Evolutionary conservation across 2,113 vertebrate genomes (phyloP).

Genomic region (Corvus cornix): DNA sequence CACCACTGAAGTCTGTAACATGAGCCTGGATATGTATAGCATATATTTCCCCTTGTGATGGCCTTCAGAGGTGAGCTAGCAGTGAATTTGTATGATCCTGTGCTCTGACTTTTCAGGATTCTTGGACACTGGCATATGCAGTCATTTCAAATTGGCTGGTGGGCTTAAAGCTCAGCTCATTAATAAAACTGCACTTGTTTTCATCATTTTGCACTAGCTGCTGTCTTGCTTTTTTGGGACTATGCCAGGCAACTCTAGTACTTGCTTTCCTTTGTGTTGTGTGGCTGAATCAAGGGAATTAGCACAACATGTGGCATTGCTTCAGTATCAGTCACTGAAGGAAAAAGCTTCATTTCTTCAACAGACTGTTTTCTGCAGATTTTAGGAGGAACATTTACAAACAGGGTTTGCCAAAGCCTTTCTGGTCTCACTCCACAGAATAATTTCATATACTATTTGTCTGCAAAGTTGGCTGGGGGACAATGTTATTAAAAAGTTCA

Average conservation of each 20-base stretch:
- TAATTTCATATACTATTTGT: neutral
- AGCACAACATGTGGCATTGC: neutral
- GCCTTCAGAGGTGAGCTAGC: neutral
- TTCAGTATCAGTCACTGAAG: neutral
- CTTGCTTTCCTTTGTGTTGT: neutral
- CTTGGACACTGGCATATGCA: neutral
- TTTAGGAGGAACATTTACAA: neutral
- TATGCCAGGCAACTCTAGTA: neutral
- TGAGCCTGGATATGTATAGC: rapidly evolving
- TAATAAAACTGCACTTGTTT: neutral
- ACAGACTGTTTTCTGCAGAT: neutral
- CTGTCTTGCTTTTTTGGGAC: neutral
- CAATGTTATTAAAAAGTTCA: neutral
- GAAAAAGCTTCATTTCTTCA: neutral
- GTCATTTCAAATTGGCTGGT: neutral
- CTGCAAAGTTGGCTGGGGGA: neutral
- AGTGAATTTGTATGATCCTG: rapidly evolving
- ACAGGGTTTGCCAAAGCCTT: neutral
- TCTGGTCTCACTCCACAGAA: neutral
- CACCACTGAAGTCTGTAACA: neutral
- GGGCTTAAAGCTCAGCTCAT: neutral
- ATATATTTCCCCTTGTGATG: neutral
- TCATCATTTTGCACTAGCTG: neutral
- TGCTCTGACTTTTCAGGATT: neutral
- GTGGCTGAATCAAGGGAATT: neutral